Conservation (phyloP, 2,888 invertebrate species). For the Heptascelio sp. region DNA sequence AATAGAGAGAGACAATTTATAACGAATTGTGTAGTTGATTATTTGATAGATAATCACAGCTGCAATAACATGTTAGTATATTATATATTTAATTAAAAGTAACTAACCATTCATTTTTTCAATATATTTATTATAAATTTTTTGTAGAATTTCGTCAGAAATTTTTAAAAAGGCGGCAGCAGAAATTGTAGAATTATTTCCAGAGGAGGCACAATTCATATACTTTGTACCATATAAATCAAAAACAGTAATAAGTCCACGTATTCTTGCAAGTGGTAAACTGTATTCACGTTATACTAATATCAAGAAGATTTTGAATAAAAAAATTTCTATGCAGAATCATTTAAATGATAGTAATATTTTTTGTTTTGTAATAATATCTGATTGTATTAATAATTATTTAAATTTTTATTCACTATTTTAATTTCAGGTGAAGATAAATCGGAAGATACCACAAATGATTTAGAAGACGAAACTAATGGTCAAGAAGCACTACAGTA, state of each 20-base stretch:
- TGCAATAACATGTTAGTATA: not conserved
- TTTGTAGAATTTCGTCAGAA: not conserved
- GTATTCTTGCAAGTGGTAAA: not conserved
- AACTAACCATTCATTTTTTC: too few relatives aligned
- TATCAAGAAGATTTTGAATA: too few relatives aligned
- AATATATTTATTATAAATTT: not conserved
- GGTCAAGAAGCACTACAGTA: not conserved
- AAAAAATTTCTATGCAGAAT: too few relatives aligned
- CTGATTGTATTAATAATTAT: too few relatives aligned
- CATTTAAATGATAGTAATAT: too few relatives aligned
- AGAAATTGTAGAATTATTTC: not conserved
- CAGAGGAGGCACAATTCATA: not conserved
- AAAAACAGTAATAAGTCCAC: not conserved
- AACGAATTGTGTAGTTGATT: not conserved
- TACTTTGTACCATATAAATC: not conserved
- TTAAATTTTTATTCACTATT: too few relatives aligned
- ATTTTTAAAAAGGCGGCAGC: not conserved
- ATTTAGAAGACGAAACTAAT: too few relatives aligned
- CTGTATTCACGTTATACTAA: not conserved
- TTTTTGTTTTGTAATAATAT: too few relatives aligned
- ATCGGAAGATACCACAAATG: too few relatives aligned
- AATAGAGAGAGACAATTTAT: not conserved
- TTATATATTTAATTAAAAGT: not conserved
- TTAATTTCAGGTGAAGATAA: too few relatives aligned
- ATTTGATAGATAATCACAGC: not conserved